Evolutionary conservation across 2,797 vertebrate species (phyloP).

Genomic region (Eremophila alpestris): DNA sequence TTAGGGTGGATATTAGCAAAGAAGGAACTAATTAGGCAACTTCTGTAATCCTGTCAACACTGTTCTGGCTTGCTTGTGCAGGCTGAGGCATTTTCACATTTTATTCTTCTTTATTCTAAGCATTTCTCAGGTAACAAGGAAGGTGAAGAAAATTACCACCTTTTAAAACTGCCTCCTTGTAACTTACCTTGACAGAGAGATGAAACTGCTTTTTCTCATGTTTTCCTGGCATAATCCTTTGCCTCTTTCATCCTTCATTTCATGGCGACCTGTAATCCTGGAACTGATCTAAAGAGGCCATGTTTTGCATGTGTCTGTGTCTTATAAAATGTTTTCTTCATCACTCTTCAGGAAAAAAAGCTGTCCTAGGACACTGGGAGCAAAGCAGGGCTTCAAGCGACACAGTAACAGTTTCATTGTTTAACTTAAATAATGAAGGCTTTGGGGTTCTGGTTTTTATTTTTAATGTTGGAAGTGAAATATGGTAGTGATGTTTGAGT

Average conservation of each 20-base stretch:
- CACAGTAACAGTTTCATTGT: conserved; percentile 55
- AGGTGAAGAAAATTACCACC: background rate
- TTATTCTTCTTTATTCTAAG: conserved; percentile 10
- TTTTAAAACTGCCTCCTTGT: background rate
- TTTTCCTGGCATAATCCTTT: background rate
- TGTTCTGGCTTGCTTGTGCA: conserved; percentile 45
- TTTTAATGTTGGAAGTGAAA: conserved; percentile 60
- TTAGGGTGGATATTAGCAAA: conserved; percentile 49
- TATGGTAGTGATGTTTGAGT: conserved; percentile 29
- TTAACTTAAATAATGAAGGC: conserved; percentile 58
- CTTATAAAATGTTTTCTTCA: background rate
- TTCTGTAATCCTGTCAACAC: conserved; percentile 58
- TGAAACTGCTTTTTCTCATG: background rate
- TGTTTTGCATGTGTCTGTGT: background rate
- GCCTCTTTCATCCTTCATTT: background rate
- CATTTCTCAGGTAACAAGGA: conserved; percentile 26
- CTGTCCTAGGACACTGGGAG: background rate
- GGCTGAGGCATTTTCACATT: conserved; percentile 25
- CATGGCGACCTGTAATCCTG: background rate
- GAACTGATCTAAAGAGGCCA: background rate
- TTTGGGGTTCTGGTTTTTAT: conserved; percentile 57
- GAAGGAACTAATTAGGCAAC: conserved; percentile 62
- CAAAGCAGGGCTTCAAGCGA: background rate
- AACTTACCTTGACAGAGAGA: background rate
- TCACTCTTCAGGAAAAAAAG: background rate